Evolutionary conservation across 2,888 invertebrate genomes (phyloP), one percentile per base, ranked within the genome.

Genomic region (Lottia scabra): DNA sequence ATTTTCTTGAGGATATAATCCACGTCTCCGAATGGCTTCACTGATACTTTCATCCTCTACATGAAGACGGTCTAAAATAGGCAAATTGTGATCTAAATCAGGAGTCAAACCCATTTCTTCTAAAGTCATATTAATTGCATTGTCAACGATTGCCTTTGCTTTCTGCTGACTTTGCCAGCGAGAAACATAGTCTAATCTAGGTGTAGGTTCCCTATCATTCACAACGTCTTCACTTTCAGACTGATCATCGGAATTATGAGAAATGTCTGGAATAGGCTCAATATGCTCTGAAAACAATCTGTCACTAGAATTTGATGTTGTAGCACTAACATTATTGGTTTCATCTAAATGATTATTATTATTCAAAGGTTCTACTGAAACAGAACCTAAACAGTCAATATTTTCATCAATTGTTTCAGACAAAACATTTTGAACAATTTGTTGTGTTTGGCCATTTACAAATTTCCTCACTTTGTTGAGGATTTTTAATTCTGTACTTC

Each of bases 81-180:
- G 56, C 23, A 56, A 19, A 23, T 66, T 66, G 23, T 45, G 45
- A 43, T 30, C 66, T 15, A 68, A 43, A n/a, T 70, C 65, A 43
- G 70, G 70, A 15, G 70, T 63, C 30, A 70, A 45, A 46, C 63
- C 70, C 70, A 70, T 70, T 48, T 70, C 70, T 46, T 70, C 70
- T 26, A 70, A 45, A 48, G 70, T 70, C 30, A 45, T 70, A 46
- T 70, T 70, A 16, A 70, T 70, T 15, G 70, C 70, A 65, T 70
- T 70, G 30, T 70, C 70, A 65, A 70, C 70, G 8, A 70, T 70
- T 19, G 70, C 70, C 30, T 70, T 70, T 15, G 70, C 70, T 65
- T 64, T 70, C 46, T 70, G 70, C 30, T 70, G 70, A 46, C 63
- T 63, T 30, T 70, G 70, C 70, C 70, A 70, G 23, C 30, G 64